These are phyloP conservation scores for Caenorhabditis latens DNA, from an alignment of 1,140 invertebrate species.

Conservation along the genomic window DNA sequence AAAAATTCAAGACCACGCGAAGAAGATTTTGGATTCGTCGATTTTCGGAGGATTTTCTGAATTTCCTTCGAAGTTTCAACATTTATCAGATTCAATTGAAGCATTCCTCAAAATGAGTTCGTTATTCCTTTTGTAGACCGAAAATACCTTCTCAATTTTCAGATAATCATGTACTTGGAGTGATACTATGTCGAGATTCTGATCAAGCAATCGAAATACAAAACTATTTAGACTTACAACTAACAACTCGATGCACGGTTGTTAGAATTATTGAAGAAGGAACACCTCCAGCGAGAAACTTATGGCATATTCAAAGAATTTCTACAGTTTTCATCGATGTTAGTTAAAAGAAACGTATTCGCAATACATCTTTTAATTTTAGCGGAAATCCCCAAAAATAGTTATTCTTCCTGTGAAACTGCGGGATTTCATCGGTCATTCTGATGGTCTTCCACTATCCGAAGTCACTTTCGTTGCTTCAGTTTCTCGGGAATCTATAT, in stretches of 20 bases:
- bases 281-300: conserved; percentile 5
- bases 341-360: neutral
- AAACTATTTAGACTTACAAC: conserved; percentile 11
- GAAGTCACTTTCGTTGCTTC: conserved; percentile 34
- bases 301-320: conserved; percentile 23
- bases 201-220: conserved; percentile 27
- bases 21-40: neutral
- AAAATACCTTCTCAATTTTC: neutral
- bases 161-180: conserved; percentile 45
- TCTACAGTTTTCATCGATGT: conserved; percentile 39
- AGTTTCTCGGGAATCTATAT: neutral
- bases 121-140: neutral
- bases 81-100: conserved; percentile 22
- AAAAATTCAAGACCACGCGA: neutral
- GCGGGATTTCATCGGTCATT: conserved; percentile 16
- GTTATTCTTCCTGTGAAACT: conserved; percentile 28
- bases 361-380: neutral
- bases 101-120: conserved; percentile 27
- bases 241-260: conserved; percentile 8
- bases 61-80: conserved; percentile 31
- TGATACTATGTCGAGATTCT: conserved; percentile 15
- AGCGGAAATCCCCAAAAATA: conserved; percentile 31
- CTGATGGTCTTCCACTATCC: neutral
- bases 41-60: conserved; percentile 47
- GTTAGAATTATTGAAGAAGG: conserved; percentile 25